Base-by-base conservation (phyloP, 2,888 invertebrate genomes). In the Lycaena phlaeas region DNA sequence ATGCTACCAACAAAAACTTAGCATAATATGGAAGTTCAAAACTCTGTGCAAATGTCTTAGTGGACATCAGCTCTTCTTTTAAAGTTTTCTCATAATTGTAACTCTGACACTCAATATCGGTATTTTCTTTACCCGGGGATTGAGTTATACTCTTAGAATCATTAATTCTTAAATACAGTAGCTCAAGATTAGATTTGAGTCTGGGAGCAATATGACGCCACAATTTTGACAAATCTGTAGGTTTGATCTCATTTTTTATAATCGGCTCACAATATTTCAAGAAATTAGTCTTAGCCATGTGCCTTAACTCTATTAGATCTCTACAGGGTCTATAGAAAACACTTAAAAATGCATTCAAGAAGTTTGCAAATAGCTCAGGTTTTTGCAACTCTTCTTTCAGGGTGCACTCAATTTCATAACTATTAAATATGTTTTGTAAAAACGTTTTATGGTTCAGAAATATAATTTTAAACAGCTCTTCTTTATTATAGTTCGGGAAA, bases 21-120 rank as follows among this genome's bases (percentile, higher is more conserved):
- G 95, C 93, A 71, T 95, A 96, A 63, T 89, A 95, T 0, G 97
- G 97, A 2, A 97, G 64, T 58, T 94, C 93, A 22, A 94, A 86
- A 38, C 89, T 90, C 49, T 88, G 88, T 0, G 88, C 89, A 53
- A 89, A 74, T 17, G 85, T 85, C 47, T 85, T 86, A 7, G 87
- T 78, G 14, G 84, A 81, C 14, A 70, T 73, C 1, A 84, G 49
- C 38, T 85, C 78, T 27, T 82, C 74, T 63, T 72, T 76, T n/a
- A 81, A 53, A 6, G 63, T 69, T 27, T 70, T 74, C 52, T 77
- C 77, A 41, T 70, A 65, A 41, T 71, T 70, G 28, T 63, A 60
- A 1, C 14, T 55, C n/a, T 57, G 49, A 38, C 28, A 34, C 14
- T 45, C 46, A 1, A 14, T 27, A n/a, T 64, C 59, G 41, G 45